phyloP scores from a whole-genome alignment of 2,888 invertebrate species.

The Antheraea assamensis region DNA sequence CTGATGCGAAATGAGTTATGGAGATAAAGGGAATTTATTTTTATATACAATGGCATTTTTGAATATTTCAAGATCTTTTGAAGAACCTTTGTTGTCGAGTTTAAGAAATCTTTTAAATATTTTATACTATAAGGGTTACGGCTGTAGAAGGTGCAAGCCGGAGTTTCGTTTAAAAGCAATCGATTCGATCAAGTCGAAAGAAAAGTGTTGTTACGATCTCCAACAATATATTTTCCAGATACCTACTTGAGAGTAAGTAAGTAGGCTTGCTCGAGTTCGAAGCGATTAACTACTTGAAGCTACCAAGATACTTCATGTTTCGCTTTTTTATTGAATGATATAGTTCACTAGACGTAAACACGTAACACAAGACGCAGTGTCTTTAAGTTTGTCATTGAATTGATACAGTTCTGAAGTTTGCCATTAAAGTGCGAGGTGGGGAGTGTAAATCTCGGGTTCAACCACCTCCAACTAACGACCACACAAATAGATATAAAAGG shows the following conservation, averaged over 20 bases:
- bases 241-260: background rate
- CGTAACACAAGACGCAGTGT: background rate
- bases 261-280: background rate
- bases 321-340: background rate
- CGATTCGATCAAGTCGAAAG: background rate
- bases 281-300: background rate
- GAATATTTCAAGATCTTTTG: background rate
- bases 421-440: too few relatives aligned
- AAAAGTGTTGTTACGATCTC: background rate
- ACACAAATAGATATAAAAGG: too few relatives aligned
- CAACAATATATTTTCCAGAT: background rate
- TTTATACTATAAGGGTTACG: background rate
- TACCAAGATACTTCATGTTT: background rate
- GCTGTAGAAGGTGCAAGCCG: background rate
- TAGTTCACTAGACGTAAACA: background rate
- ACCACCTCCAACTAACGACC: too few relatives aligned
- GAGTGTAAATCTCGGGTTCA: too few relatives aligned
- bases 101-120: background rate
- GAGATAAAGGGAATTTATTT: background rate
- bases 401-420: background rate
- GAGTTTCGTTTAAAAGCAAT: background rate
- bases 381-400: background rate
- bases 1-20: background rate
- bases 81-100: background rate
- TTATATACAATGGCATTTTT: constrained; percentile 7